Conservation (phyloP, 2,888 invertebrate genomes). For the Drosophila melanosoma region DNA sequence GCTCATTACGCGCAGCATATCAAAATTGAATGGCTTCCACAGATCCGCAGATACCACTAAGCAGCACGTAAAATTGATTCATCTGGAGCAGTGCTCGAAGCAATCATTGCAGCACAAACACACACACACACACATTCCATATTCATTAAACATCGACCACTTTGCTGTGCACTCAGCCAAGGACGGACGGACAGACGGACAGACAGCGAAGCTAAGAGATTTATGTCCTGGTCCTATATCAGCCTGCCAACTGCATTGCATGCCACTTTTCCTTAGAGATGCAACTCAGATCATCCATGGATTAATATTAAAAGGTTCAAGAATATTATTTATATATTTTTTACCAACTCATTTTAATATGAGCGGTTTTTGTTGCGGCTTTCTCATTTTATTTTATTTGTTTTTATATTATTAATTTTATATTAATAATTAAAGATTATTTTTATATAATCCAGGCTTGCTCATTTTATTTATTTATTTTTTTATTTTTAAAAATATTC, state of each 20-base stretch:
- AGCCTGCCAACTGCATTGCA: conserved; percentile 45
- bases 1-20: conserved; percentile 74
- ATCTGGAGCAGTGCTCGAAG: conserved; percentile 49
- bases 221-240: conserved; percentile 50
- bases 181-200: conserved; percentile 21
- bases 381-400: background rate
- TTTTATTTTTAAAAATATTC: background rate
- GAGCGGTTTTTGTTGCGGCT: background rate
- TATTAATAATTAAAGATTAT: background rate
- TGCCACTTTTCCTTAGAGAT: conserved; percentile 35
- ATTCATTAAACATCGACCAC: conserved; percentile 73
- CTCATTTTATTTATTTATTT: no score
- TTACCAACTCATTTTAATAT: background rate
- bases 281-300: conserved; percentile 5
- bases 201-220: conserved; percentile 41
- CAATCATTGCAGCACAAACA: conserved; percentile 16
- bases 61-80: conserved; percentile 74
- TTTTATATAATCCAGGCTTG: no score
- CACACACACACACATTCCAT: conserved; percentile 25
- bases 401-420: background rate
- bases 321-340: background rate
- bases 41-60: conserved; percentile 39
- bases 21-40: conserved; percentile 65
- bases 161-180: conserved; percentile 65
- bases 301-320: background rate